Percentiles rank a stretch among this genome's conserved stretches.
Conservation (phyloP, 2,888 invertebrate species). For the Pyrocoelia pectoralis region DNA sequence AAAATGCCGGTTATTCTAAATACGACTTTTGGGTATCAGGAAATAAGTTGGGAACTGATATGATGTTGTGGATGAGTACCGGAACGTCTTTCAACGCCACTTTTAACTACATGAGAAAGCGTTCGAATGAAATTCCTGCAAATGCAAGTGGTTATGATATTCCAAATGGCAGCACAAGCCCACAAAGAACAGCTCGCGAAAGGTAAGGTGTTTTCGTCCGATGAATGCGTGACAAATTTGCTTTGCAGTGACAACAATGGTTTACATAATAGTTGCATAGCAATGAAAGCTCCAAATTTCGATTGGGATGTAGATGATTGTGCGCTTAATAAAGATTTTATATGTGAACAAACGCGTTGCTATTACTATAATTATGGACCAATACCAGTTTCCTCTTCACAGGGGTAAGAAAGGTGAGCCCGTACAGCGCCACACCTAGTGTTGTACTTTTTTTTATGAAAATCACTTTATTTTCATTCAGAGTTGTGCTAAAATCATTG, state of each 20-base stretch:
- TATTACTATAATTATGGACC: slow-evolving; percentile 92
- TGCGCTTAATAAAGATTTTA: slow-evolving; percentile 84
- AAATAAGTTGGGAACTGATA: slow-evolving; percentile 85
- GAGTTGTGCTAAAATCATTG: slow-evolving; percentile 24
- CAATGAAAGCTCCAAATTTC: slow-evolving; percentile 78
- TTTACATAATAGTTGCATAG: slow-evolving; percentile 76
- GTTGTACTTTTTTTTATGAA: slow-evolving; percentile 37
- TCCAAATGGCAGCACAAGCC: slow-evolving; percentile 78
- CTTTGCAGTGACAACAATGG: slow-evolving; percentile 63
- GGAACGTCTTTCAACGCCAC: slow-evolving; percentile 87
- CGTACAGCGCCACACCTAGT: slow-evolving; percentile 51
- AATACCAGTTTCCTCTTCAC: slow-evolving; percentile 87
- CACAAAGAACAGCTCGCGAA: slow-evolving; percentile 80
- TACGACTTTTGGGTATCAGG: slow-evolving; percentile 91
- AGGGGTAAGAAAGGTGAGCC: slow-evolving; percentile 89
- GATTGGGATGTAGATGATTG: slow-evolving; percentile 87
- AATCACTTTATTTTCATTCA: slow-evolving; percentile 23
- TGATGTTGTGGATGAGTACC: slow-evolving; percentile 91
- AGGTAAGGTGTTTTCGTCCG: slow-evolving; percentile 60
- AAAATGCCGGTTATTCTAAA: slow-evolving; percentile 83
- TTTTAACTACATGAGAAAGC: slow-evolving; percentile 81
- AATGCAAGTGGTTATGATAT: slow-evolving; percentile 58
- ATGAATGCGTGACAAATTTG: background rate
- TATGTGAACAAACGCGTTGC: slow-evolving; percentile 89
- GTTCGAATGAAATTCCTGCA: slow-evolving; percentile 40